Base-by-base conservation (phyloP, 2,888 invertebrate species). In the Pyrrhosoma nymphula region DNA sequence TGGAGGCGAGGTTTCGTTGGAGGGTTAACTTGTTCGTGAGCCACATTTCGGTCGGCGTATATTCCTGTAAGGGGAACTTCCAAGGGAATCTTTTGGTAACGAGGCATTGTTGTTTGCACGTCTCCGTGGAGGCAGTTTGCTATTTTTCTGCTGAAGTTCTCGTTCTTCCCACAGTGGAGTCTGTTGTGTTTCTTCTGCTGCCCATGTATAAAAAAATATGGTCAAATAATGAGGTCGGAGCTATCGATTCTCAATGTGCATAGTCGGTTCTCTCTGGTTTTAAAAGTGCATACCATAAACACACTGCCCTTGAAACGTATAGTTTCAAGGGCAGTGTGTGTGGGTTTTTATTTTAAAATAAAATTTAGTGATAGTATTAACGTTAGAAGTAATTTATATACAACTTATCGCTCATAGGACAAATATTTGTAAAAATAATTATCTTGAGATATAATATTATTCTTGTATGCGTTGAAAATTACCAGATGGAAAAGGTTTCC, bases 51-150 rank as follows among this genome's bases (percentile, higher is more conserved):
- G 89, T 4, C 16, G 88, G 3, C 12, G 35, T 26, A 8, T 20
- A 18, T 16, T 35, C 16, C 35, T 35, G 16, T 8, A 4, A 4
- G 56, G 89, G 20, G n/a, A 47, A 55, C 55, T 56, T 56, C 47
- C 89, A 23, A 55, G 26, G 26, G 26, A 10, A 8, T 26, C n/a
- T 56, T 23, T 23, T 16, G n/a, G 89, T 89, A 89, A 89, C 89
- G 89, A 89, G 55, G 89, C 89, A 89, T 89, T 89, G 89, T 89
- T 89, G 56, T 30, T 35, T 82, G 82, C 82, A 89, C 47, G 56
- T 89, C 12, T 47, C 56, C 23, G 55, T n/a, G 55, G 26, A 0
- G 89, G 26, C 1, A n/a, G 55, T 89, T 47, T 89, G 55, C 55
- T 35, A 89, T 89, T 55, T 89, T 89, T 89, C n/a, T 89, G 55